Conservation (phyloP, 2,113 vertebrate species). For the Gavia stellata region DNA sequence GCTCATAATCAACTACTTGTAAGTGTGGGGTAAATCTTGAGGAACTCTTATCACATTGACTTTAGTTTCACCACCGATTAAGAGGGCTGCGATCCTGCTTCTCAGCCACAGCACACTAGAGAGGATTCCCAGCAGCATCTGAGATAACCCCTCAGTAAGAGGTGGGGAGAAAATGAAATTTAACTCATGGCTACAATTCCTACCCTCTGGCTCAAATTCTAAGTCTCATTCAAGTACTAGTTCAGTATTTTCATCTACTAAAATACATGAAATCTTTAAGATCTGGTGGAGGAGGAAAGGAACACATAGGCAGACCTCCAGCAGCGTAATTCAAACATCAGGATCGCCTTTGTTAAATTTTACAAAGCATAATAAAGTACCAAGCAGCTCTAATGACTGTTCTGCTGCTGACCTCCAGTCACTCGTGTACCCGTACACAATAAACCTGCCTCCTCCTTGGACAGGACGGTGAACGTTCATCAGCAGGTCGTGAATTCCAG, state of each 20-base stretch:
- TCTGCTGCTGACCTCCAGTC: background rate
- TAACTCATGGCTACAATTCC: background rate
- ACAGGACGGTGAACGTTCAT: background rate
- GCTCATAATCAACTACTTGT: background rate
- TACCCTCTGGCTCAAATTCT: background rate
- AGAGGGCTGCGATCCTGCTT: background rate
- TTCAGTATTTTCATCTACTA: background rate
- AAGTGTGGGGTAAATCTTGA: background rate
- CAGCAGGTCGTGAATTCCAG: background rate
- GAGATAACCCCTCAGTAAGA: background rate
- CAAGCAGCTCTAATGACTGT: background rate
- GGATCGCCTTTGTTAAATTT: background rate
- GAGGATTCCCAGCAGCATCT: background rate
- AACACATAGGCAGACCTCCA: background rate
- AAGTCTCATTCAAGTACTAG: background rate
- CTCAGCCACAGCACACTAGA: background rate
- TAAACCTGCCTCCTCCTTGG: background rate
- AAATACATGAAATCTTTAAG: background rate
- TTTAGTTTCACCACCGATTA: background rate
- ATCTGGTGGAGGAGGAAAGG: background rate
- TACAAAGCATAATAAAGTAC: background rate
- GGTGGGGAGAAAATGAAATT: background rate
- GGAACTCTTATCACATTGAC: background rate
- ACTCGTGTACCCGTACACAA: accelerated
- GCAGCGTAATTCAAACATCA: background rate